A percentile compares a stretch with the other conserved stretches of the same genome.
phyloP scores from a whole-genome alignment of 2,888 invertebrate genomes.

The Antheraea assamensis region DNA sequence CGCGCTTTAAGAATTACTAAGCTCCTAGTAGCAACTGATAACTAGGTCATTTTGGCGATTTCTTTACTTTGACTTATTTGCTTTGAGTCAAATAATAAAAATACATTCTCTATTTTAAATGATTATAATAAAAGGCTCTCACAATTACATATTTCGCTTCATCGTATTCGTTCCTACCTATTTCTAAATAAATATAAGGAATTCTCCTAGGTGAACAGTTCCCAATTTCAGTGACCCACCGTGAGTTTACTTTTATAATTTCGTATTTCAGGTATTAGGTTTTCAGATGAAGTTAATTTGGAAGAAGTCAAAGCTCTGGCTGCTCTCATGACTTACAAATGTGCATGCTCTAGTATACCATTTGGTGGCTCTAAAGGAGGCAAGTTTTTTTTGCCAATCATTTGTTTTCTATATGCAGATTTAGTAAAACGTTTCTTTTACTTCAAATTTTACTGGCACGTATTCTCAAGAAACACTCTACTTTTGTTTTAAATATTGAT shows the following conservation, averaged over 20 bases:
- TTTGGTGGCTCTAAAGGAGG: conserved; percentile 89
- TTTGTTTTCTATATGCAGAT: neutral
- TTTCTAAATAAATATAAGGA: no score
- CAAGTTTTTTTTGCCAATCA: conserved; percentile 24
- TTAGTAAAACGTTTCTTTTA: neutral
- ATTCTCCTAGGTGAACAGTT: neutral
- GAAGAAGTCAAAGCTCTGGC: conserved; percentile 92
- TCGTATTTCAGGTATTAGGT: conserved; percentile 84
- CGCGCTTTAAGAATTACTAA: no score
- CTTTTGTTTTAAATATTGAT: neutral
- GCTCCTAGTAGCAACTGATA: no score
- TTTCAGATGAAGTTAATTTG: conserved; percentile 84
- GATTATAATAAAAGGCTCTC: no score
- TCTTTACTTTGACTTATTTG: no score
- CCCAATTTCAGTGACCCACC: neutral
- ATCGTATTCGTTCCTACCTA: no score
- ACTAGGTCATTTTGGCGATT: no score
- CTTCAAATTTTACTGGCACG: neutral
- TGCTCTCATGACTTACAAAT: conserved; percentile 92
- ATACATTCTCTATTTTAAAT: no score
- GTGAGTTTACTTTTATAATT: neutral
- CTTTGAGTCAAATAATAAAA: no score
- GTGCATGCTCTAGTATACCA: conserved; percentile 90
- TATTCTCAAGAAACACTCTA: no score
- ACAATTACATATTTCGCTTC: no score